phyloP scores from a whole-genome alignment of 2,113 vertebrate species.

The Epinephelus cyanopodus region DNA sequence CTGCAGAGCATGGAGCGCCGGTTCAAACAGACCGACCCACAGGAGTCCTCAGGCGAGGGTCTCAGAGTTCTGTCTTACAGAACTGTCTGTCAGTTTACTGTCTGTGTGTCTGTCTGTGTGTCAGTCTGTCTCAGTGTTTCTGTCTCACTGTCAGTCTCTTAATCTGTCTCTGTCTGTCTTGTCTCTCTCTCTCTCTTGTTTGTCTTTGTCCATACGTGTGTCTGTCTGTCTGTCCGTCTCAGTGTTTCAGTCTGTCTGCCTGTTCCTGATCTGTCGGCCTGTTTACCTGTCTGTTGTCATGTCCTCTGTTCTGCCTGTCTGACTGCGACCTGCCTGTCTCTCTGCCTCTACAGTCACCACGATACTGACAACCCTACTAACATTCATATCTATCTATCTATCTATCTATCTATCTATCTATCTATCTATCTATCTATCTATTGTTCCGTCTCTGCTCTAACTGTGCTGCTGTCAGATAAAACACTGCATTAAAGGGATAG shows the following conservation, averaged over 20 bases:
- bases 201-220: constrained; percentile 60
- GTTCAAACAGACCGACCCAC: not conserved
- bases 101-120: constrained; percentile 24
- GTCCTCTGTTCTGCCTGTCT: constrained; percentile 24
- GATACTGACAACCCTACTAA: not conserved
- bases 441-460: not conserved
- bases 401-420: not conserved
- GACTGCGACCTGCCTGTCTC: constrained; percentile 37
- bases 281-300: constrained; percentile 44
- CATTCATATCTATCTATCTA: constrained; percentile 4
- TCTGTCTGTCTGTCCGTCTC: constrained; percentile 43
- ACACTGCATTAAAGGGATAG: not conserved
- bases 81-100: not conserved
- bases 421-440: not conserved
- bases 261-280: constrained; percentile 19
- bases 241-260: constrained; percentile 38
- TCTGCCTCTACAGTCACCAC: constrained; percentile 44
- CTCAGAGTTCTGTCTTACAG: not conserved
- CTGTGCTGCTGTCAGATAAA: constrained; percentile 55
- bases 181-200: constrained; percentile 62
- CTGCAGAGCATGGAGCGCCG: not conserved
- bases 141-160: constrained; percentile 58
- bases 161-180: constrained; percentile 73
- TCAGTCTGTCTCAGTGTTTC: constrained; percentile 15
- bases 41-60: too few relatives aligned